A percentile compares a stretch with the other conserved stretches of the same genome.
Conservation (phyloP, 2,113 vertebrate species). For the Gymnarchus niloticus region DNA sequence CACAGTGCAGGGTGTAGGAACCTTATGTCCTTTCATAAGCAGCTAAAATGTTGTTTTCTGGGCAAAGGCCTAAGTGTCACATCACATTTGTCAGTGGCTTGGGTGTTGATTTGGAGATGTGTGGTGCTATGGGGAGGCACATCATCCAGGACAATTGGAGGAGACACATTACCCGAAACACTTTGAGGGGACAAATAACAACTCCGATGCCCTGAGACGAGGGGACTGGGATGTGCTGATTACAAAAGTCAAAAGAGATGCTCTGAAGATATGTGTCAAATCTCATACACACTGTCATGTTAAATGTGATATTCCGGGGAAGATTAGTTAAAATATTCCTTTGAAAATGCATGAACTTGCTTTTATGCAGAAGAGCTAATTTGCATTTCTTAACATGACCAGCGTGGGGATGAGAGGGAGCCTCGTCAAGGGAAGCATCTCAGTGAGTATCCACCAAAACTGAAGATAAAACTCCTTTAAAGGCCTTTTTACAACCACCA, state of each 20-base stretch:
- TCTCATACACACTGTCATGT: background rate
- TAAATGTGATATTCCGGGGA: background rate
- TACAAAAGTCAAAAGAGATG: too few relatives aligned
- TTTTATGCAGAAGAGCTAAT: background rate
- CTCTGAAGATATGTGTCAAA: background rate
- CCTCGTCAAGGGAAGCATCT: background rate
- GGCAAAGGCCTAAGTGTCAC: background rate
- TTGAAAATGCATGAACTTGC: too few relatives aligned
- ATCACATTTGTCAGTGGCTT: constrained; percentile 23
- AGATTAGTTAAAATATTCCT: background rate
- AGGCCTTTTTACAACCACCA: background rate
- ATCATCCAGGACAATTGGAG: background rate
- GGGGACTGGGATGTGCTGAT: background rate
- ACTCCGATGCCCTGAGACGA: background rate
- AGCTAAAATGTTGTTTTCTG: constrained; percentile 46
- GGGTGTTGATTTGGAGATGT: constrained; percentile 19
- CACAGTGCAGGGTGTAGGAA: constrained; percentile 46
- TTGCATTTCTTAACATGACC: background rate
- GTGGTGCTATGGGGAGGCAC: background rate
- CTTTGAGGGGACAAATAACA: background rate
- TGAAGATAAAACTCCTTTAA: background rate
- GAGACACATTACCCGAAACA: background rate
- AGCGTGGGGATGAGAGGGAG: background rate
- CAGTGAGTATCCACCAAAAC: background rate
- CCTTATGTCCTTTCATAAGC: constrained; percentile 37